Evolutionary conservation across 2,888 invertebrate genomes (phyloP).

Genomic region (Ptychoptera contaminata): DNA sequence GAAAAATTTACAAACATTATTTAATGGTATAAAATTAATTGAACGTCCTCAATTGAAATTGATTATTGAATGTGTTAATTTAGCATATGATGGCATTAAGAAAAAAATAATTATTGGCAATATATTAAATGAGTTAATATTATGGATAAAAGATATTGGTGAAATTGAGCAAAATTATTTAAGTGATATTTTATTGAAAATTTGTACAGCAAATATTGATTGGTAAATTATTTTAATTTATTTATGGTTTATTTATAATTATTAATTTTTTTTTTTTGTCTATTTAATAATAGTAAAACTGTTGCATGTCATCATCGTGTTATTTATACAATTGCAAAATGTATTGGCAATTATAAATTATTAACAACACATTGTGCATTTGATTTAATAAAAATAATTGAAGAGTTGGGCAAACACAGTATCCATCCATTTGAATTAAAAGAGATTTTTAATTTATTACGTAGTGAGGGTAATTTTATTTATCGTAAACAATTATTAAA

Average conservation of each 20-base stretch:
- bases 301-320: slow-evolving; percentile 35
- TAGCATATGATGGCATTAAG: slow-evolving; percentile 29
- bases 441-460: slow-evolving; percentile 31
- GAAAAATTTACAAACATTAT: slow-evolving; percentile 22
- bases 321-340: slow-evolving; percentile 32
- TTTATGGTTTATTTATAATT: neutral
- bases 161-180: slow-evolving; percentile 29
- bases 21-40: slow-evolving; percentile 24
- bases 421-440: slow-evolving; percentile 41
- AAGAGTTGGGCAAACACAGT: slow-evolving; percentile 38
- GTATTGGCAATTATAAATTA: slow-evolving; percentile 28
- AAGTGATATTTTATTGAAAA: slow-evolving; percentile 24
- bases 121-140: slow-evolving; percentile 33
- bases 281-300: slow-evolving; percentile 31
- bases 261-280: slow-evolving; percentile 4
- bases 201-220: slow-evolving; percentile 33
- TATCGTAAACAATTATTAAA: slow-evolving; percentile 23
- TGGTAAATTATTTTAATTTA: slow-evolving; percentile 20
- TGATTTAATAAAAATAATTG: slow-evolving; percentile 37
- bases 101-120: slow-evolving; percentile 28
- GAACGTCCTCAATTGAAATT: slow-evolving; percentile 32
- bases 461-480: slow-evolving; percentile 22
- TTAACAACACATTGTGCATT: slow-evolving; percentile 31
- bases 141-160: slow-evolving; percentile 35
- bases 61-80: slow-evolving; percentile 30